Conservation (phyloP, 2,888 invertebrate species). For the Lasius fuliginosus region DNA sequence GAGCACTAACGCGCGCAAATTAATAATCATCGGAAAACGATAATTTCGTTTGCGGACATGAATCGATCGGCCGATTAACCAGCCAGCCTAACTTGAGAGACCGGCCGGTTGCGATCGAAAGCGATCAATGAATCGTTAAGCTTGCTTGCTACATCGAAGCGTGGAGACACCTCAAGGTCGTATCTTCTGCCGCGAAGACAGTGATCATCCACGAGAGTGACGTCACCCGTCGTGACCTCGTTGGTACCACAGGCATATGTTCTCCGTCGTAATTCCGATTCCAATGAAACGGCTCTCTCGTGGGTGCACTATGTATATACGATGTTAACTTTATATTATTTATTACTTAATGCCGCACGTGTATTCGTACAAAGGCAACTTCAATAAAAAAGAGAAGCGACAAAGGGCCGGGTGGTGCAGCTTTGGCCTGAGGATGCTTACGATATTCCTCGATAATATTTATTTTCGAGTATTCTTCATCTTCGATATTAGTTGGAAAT, state of each 20-base stretch:
- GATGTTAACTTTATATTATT: conserved; percentile 64
- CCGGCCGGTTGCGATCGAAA: conserved; percentile 46
- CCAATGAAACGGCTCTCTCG: conserved; percentile 75
- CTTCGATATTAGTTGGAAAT: background rate
- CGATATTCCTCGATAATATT: background rate
- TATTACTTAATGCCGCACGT: conserved; percentile 13
- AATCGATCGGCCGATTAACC: background rate
- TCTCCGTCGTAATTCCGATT: conserved; percentile 79
- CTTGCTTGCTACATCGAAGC: conserved; percentile 53
- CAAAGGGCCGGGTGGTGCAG: background rate
- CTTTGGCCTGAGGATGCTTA: background rate
- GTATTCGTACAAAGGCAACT: conserved; percentile 1
- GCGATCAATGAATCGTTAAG: conserved; percentile 69
- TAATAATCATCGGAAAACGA: conserved; percentile 51
- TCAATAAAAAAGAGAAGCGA: background rate
- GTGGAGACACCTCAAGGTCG: conserved; percentile 74
- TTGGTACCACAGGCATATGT: conserved; percentile 62
- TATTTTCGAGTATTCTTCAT: background rate
- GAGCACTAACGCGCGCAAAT: conserved; percentile 43
- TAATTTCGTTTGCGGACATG: conserved; percentile 41
- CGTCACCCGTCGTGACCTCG: conserved; percentile 77
- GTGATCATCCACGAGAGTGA: conserved; percentile 73
- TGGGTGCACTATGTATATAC: background rate
- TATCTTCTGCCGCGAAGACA: conserved; percentile 66
- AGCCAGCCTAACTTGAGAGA: conserved; percentile 50